Conservation (phyloP, 2,113 vertebrate genomes). For the Prionailurus bengalensis region DNA sequence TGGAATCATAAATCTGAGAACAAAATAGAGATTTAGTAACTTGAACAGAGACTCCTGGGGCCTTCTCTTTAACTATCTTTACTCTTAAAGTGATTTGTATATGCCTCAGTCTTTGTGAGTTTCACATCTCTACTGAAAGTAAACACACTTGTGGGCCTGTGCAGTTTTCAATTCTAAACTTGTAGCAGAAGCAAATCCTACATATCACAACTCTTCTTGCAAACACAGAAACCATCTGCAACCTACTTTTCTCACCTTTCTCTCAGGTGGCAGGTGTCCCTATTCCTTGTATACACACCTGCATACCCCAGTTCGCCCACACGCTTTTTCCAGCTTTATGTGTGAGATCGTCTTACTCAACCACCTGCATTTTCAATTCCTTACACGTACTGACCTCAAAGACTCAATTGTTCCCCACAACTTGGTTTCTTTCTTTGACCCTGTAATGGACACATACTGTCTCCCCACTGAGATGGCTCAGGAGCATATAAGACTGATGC, state of each 20-base stretch:
- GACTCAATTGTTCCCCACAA: background rate
- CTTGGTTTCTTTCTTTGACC: background rate
- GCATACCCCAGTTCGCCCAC: background rate
- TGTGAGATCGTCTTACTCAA: background rate
- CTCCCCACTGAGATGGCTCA: slow-evolving; percentile 84
- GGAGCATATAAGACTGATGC: slow-evolving; percentile 83
- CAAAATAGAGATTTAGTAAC: slow-evolving; percentile 44
- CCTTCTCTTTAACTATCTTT: background rate
- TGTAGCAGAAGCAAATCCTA: background rate
- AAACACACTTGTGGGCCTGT: background rate
- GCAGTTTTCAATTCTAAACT: background rate
- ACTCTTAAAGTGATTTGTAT: background rate
- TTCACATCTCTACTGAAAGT: slow-evolving; percentile 53
- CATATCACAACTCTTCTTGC: background rate
- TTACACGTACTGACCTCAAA: background rate
- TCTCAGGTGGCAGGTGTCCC: background rate
- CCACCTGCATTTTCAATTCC: background rate
- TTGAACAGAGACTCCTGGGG: background rate
- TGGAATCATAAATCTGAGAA: background rate
- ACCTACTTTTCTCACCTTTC: background rate
- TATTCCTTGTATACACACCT: background rate
- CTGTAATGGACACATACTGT: slow-evolving; percentile 83
- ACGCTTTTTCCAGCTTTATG: background rate
- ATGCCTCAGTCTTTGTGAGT: background rate
- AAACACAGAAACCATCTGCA: background rate